Base-by-base conservation (phyloP, 2,113 vertebrate genomes). In the Rhadina sibilatrix region DNA sequence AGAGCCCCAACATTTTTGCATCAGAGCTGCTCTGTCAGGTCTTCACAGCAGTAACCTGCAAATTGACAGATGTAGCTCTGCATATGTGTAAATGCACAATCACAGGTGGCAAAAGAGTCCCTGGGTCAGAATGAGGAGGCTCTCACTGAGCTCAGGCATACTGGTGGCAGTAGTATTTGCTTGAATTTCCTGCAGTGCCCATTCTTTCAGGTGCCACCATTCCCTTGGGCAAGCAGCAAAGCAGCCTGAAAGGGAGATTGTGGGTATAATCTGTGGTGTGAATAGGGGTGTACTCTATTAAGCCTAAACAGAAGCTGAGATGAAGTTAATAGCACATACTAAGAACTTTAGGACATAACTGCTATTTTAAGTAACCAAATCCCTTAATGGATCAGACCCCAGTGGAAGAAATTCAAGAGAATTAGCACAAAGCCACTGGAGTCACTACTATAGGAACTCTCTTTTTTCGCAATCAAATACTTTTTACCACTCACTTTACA, bases 351-450 rank as follows among this genome's bases (percentile, higher is more conserved):
- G 63, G 40, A 59, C 57, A 49, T 40, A 80, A 80, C 10, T 84
- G 38, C 60, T 93, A 49, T 74, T 96, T 83, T 81, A 71, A 84
- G 69, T 59, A 69, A 53, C n/a, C 23, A 85, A 90, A 79, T 59
- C 54, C 57, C 14, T 83, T 84, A 46, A 90, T 64, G 78, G 75
- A 87, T 94, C 78, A 90, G 42, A 82, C 21, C 22, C 17, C 65
- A 52, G n/a, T 53, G 57, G 44, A 76, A 91, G 49, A 78, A 84
- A 79, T 87, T 87, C 46, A 76, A 65, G 27, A 92, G 31, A 31
- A 70, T 69, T 77, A 78, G 50, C 83, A 85, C 68, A 77, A 80
- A 81, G 46, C 35, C 71, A 66, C 53, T 14, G 63, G 54, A 90
- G 54, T 13, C 46, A 28, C 30, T 86, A 22, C 50, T 31, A 12